Conservation (phyloP, 2,888 invertebrate genomes). For the Diarsia brunnea region DNA sequence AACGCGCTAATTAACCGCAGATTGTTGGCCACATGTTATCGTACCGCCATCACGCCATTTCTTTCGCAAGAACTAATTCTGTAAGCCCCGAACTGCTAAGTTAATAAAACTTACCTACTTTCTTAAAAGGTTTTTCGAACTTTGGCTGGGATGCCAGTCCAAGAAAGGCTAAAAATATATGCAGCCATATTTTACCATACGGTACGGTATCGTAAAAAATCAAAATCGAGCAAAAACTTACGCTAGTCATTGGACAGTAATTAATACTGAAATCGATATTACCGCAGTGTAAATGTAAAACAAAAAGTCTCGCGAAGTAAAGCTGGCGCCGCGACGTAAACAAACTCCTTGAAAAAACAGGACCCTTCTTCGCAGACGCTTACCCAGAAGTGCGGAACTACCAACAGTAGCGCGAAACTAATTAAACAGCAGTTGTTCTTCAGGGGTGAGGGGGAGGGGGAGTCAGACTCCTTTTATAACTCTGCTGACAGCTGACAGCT, state of each 20-base stretch:
- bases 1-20: conserved; percentile 8
- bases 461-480: neutral
- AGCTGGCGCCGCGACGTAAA: neutral
- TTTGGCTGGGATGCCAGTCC: neutral
- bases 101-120: conserved; percentile 15
- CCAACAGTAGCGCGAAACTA: neutral
- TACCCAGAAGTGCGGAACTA: neutral
- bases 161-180: neutral
- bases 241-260: neutral
- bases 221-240: neutral
- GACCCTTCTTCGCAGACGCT: neutral
- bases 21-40: conserved; percentile 1
- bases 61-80: conserved; percentile 29
- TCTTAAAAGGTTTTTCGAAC: conserved; percentile 11
- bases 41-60: conserved; percentile 7
- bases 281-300: neutral
- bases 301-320: neutral
- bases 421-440: conserved; percentile 18
- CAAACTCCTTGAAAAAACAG: neutral
- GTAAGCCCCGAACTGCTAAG: conserved; percentile 18
- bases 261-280: neutral
- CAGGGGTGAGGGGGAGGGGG: no score
- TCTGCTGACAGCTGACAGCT: no score
- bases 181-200: no score
- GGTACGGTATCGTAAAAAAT: no score